A percentile compares a stretch with the other conserved stretches of the same genome.
phyloP scores from a whole-genome alignment of 2,888 invertebrate species.

The Leptinotarsa peninsularis region DNA sequence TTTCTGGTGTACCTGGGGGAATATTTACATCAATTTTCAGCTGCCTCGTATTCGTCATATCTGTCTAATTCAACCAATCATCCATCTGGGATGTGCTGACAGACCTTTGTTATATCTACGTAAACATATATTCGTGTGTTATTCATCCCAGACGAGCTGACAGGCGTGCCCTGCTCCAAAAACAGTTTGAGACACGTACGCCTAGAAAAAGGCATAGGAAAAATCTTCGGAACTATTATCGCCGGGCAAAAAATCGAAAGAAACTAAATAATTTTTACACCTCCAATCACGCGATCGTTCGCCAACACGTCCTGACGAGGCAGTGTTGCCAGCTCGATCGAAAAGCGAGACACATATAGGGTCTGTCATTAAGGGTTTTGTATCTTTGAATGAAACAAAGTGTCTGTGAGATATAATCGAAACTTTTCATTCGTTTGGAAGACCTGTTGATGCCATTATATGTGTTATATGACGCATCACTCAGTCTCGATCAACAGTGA shows the following conservation, averaged over 20 bases:
- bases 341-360: too few species aligned
- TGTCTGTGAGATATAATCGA: too few species aligned
- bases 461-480: too few species aligned
- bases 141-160: background rate
- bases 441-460: too few species aligned
- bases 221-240: slow-evolving; percentile 13
- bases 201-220: slow-evolving; percentile 12
- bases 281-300: slow-evolving; percentile 59
- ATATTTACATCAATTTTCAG: too few species aligned
- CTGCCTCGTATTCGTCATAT: too few species aligned
- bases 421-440: too few species aligned
- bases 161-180: background rate
- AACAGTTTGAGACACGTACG: slow-evolving; percentile 16
- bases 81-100: background rate
- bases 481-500: too few species aligned
- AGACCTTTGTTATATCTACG: background rate
- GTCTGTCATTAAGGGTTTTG: too few species aligned
- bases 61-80: background rate
- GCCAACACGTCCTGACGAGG: slow-evolving; percentile 43
- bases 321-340: too few species aligned
- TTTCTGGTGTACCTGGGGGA: too few species aligned
- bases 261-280: slow-evolving; percentile 61
- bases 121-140: background rate
- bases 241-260: slow-evolving; percentile 35
- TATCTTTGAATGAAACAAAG: too few species aligned